Conservation (phyloP, 1,140 invertebrate genomes). For the Mactra quadrangularis region DNA sequence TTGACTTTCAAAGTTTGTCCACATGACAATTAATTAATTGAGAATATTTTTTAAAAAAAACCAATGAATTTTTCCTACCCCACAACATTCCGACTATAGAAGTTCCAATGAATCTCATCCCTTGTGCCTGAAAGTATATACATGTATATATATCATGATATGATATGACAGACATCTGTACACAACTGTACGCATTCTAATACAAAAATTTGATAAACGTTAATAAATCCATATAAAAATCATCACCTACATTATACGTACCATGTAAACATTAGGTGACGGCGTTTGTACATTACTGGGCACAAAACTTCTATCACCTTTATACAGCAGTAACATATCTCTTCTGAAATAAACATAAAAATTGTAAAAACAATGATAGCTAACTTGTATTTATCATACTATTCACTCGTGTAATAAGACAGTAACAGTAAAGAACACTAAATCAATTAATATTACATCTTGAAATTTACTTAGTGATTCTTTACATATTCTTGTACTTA, state of each 20-base stretch:
- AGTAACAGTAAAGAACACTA: no score
- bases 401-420: no score
- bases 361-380: not conserved
- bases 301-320: constrained; percentile 44
- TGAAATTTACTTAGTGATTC: no score
- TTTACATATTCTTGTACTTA: no score
- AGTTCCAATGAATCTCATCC: constrained; percentile 30
- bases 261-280: constrained; percentile 5
- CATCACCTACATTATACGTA: not conserved
- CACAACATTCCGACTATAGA: constrained; percentile 21
- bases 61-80: constrained; percentile 2
- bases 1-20: not conserved
- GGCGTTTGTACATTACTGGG: not conserved
- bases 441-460: no score
- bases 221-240: not conserved
- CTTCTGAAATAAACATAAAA: constrained; percentile 13
- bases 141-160: not conserved
- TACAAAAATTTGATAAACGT: no score
- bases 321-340: constrained; percentile 38
- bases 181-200: no score
- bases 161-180: no score
- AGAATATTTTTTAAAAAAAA: not conserved
- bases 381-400: no score
- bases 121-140: constrained; percentile 5
- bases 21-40: not conserved